Conservation (phyloP, 30 jellyfish, hydroid and myxozoan species). For the Pelagia noctiluca region DNA sequence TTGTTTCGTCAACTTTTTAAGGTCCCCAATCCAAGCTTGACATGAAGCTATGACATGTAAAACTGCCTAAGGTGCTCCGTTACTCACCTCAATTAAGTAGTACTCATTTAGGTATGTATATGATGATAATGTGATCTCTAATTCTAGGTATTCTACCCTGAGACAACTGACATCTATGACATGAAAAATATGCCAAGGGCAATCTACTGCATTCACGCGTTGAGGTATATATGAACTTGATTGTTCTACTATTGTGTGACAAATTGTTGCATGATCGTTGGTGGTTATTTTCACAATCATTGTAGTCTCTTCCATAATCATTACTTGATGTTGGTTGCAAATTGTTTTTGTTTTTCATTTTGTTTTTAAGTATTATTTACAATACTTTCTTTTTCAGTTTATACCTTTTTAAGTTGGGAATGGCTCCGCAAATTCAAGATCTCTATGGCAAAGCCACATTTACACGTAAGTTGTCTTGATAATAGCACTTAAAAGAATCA, state of each 20-base stretch:
- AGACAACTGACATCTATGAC: slow-evolving; percentile 97
- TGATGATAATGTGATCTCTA: too few relatives aligned
- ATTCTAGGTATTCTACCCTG: slow-evolving; percentile 96
- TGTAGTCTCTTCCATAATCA: background rate
- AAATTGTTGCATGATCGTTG: background rate
- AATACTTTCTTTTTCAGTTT: slow-evolving; percentile 62
- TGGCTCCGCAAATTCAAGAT: slow-evolving; percentile 99
- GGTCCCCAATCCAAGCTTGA: too few relatives aligned
- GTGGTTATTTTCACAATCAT: background rate
- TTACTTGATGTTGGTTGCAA: too few relatives aligned
- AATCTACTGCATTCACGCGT: slow-evolving; percentile 98
- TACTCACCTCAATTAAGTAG: too few relatives aligned
- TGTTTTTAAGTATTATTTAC: too few relatives aligned
- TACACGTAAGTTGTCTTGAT: slow-evolving; percentile 80
- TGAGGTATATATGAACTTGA: slow-evolving; percentile 91
- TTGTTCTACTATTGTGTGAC: too few relatives aligned
- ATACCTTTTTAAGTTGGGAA: slow-evolving; percentile 92
- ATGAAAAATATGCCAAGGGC: slow-evolving; percentile 99
- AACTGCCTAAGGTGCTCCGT: too few relatives aligned
- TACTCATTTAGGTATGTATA: too few relatives aligned
- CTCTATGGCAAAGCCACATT: slow-evolving; percentile 98
- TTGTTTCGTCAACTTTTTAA: too few relatives aligned
- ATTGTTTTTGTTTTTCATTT: too few relatives aligned
- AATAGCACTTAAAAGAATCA: too few relatives aligned
- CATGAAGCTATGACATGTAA: too few relatives aligned